phyloP scores from a whole-genome alignment of 2,888 invertebrate genomes.

The Tachina grossa region DNA sequence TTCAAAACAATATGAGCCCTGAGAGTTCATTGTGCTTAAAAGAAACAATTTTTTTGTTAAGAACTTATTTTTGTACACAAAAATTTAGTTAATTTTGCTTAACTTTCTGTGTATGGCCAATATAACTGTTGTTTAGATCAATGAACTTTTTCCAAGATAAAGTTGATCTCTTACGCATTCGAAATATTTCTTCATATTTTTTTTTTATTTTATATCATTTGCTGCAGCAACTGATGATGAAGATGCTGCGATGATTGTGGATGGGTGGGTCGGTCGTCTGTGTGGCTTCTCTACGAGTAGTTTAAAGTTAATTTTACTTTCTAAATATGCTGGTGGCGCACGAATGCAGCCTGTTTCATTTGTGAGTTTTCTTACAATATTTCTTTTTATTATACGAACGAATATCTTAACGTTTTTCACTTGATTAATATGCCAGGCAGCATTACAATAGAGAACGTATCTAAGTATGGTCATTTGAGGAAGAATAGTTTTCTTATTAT shows the following conservation, averaged over 20 bases:
- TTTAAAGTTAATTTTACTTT: constrained; percentile 67
- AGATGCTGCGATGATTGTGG: constrained; percentile 23
- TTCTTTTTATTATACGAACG: constrained; percentile 11
- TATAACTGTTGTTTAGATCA: constrained; percentile 65
- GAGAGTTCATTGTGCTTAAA: neutral
- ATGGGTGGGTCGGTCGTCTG: constrained; percentile 3
- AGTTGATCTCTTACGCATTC: constrained; percentile 67
- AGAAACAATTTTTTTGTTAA: neutral
- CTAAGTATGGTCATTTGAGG: constrained; percentile 67
- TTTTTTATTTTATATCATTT: constrained; percentile 28
- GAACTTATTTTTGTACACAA: constrained; percentile 27
- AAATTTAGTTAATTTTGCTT: constrained; percentile 27
- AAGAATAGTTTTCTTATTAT: constrained; percentile 67
- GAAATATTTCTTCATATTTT: constrained; percentile 37
- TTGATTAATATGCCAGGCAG: constrained; percentile 57
- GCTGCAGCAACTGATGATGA: constrained; percentile 19
- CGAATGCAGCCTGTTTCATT: constrained; percentile 4
- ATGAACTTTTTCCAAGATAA: constrained; percentile 59
- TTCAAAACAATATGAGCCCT: neutral
- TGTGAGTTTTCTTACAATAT: constrained; percentile 21
- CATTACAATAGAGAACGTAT: constrained; percentile 45
- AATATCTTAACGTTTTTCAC: constrained; percentile 11
- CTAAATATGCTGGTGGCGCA: constrained; percentile 64
- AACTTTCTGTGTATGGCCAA: constrained; percentile 64
- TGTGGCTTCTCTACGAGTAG: constrained; percentile 49